A percentile compares a stretch with the other conserved stretches of the same genome.
Evolutionary conservation across 1,140 invertebrate genomes (phyloP).

Genomic region (Contarinia nasturtii): DNA sequence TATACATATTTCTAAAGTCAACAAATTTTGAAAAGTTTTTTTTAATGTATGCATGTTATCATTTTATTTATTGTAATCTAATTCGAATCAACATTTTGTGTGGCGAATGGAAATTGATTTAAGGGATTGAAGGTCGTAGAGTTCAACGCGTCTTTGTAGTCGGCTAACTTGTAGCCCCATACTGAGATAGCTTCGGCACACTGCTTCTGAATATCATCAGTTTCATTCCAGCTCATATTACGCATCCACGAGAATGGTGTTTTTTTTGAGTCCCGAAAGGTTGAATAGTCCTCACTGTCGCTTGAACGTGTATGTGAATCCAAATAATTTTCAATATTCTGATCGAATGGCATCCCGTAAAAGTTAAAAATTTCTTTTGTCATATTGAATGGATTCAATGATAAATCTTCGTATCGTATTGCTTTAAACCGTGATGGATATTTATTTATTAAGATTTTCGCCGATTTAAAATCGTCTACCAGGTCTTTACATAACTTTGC

Average conservation of each 20-base stretch:
- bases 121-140: slow-evolving; percentile 19
- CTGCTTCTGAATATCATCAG: slow-evolving; percentile 32
- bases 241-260: slow-evolving; percentile 70
- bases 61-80: too few species aligned
- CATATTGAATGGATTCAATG: slow-evolving; percentile 49
- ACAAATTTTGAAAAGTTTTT: too few species aligned
- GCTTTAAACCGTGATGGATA: slow-evolving; percentile 58
- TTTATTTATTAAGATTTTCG: slow-evolving; percentile 38
- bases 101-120: slow-evolving; percentile 19
- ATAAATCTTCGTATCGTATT: slow-evolving; percentile 69
- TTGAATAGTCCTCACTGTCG: slow-evolving; percentile 60
- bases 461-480: slow-evolving; percentile 59
- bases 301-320: slow-evolving; percentile 63
- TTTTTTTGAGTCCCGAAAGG: slow-evolving; percentile 59
- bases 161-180: slow-evolving; percentile 53
- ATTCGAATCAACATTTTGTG: too few species aligned
- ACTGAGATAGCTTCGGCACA: slow-evolving; percentile 56
- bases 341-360: slow-evolving; percentile 51
- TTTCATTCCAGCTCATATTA: slow-evolving; percentile 37
- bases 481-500: slow-evolving; percentile 59
- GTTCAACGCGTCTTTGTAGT: slow-evolving; percentile 20
- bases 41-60: too few species aligned
- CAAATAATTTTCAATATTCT: slow-evolving; percentile 47
- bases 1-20: too few species aligned
- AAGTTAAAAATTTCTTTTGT: slow-evolving; percentile 54